Conservation (phyloP, 2,888 invertebrate species). For the Lasioglossum marginatum region DNA sequence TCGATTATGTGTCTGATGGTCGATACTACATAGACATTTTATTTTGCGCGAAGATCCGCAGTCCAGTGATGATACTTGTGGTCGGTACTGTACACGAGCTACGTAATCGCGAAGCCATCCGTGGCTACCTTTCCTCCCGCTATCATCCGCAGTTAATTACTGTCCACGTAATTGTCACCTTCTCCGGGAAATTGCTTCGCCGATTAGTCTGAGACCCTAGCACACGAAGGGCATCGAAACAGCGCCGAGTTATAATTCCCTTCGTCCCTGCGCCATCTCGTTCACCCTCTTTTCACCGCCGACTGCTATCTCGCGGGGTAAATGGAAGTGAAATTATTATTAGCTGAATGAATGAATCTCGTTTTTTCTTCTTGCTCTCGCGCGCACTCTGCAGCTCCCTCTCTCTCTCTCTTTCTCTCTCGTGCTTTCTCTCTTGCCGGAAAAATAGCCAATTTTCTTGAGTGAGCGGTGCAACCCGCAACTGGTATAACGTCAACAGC, state of each 20-base stretch:
- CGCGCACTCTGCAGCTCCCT: not conserved
- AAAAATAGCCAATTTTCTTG: constrained; percentile 50
- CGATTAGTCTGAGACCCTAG: constrained; percentile 47
- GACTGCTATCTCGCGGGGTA: constrained; percentile 11
- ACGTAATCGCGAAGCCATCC: constrained; percentile 56
- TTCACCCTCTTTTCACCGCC: not conserved
- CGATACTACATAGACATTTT: not conserved
- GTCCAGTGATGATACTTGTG: not conserved
- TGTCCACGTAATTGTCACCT: constrained; percentile 65
- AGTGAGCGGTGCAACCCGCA: constrained; percentile 26
- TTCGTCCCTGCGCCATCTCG: not conserved
- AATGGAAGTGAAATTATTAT: constrained; percentile 37
- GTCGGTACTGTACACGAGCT: constrained; percentile 38
- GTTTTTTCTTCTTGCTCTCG: not conserved
- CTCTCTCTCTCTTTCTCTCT: not conserved
- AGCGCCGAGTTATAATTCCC: constrained; percentile 14
- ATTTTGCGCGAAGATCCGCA: not conserved
- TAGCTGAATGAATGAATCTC: constrained; percentile 10
- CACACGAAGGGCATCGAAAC: constrained; percentile 25
- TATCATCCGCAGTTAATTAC: constrained; percentile 67
- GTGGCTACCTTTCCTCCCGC: constrained; percentile 44
- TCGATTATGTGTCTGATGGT: not conserved
- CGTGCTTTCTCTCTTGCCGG: not conserved
- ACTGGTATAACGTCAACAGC: constrained; percentile 21
- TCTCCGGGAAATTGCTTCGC: constrained; percentile 49